phyloP scores from a whole-genome alignment of 2,888 invertebrate species.

The Rhimphoctona megacephalus region DNA sequence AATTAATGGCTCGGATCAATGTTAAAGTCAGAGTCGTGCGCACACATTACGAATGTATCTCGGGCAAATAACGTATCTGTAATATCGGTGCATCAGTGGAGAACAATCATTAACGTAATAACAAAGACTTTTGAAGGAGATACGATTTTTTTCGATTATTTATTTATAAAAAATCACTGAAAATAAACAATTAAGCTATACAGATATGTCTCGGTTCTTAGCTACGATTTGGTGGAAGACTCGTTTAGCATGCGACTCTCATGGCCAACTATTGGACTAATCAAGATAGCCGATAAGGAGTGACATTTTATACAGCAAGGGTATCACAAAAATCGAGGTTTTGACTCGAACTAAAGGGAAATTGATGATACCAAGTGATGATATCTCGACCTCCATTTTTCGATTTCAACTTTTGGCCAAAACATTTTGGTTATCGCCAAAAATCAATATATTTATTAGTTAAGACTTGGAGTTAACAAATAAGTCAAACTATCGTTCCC shows the following conservation, averaged over 20 bases:
- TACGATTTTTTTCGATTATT: background rate
- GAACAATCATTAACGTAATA: conserved; percentile 62
- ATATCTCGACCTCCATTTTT: background rate
- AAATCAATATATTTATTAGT: background rate
- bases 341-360: background rate
- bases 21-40: conserved; percentile 13
- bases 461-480: background rate
- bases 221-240: conserved; percentile 3
- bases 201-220: conserved; percentile 4
- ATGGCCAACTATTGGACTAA: background rate
- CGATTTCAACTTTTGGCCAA: background rate
- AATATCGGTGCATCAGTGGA: conserved; percentile 47
- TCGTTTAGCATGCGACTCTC: background rate
- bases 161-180: background rate
- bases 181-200: background rate
- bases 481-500: background rate
- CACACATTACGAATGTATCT: conserved; percentile 17
- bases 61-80: conserved; percentile 27
- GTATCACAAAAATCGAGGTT: background rate
- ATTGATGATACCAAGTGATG: background rate
- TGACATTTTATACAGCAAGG: background rate
- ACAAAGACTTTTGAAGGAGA: conserved; percentile 20
- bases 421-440: background rate
- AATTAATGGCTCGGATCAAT: conserved; percentile 44
- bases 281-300: background rate